Conservation (phyloP, 2,113 vertebrate species). For the Equus quagga region DNA sequence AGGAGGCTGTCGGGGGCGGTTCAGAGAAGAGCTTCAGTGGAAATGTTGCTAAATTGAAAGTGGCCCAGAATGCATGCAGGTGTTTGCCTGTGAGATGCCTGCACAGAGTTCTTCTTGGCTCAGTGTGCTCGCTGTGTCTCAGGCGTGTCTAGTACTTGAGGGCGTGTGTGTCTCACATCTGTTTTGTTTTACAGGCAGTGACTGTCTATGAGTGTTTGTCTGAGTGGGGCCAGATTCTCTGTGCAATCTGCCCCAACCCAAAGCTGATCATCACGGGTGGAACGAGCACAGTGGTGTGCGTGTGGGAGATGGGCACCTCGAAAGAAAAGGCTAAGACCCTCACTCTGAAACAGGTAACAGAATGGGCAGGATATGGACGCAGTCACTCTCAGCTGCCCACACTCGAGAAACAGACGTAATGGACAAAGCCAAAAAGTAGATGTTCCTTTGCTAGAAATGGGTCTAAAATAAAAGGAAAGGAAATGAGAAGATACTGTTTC, state of each 20-base stretch:
- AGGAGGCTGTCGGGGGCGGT: not conserved
- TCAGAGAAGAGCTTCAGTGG: not conserved
- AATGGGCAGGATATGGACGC: fast-evolving
- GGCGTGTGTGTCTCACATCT: not conserved
- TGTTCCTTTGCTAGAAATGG: constrained; percentile 1
- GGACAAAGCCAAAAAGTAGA: not conserved
- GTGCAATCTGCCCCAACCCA: constrained; percentile 96
- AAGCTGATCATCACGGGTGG: constrained; percentile 96
- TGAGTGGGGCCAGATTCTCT: constrained; percentile 98
- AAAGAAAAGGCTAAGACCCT: constrained; percentile 97
- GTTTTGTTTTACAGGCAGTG: constrained; percentile 88
- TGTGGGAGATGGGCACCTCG: constrained; percentile 96
- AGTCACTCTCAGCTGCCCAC: not conserved
- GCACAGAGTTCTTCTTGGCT: fast-evolving
- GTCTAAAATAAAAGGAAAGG: not conserved
- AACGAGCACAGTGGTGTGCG: constrained; percentile 96
- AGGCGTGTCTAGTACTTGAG: not conserved
- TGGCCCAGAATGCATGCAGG: not conserved
- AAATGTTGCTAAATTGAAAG: not conserved
- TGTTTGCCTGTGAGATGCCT: not conserved
- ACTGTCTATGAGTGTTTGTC: constrained; percentile 98
- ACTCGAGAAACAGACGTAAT: not conserved
- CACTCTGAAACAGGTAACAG: constrained; percentile 95
- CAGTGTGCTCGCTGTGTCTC: fast-evolving
- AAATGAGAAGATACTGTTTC: not conserved